phyloP scores from a whole-genome alignment of 2,888 invertebrate species.

The Acronicta leporina region DNA sequence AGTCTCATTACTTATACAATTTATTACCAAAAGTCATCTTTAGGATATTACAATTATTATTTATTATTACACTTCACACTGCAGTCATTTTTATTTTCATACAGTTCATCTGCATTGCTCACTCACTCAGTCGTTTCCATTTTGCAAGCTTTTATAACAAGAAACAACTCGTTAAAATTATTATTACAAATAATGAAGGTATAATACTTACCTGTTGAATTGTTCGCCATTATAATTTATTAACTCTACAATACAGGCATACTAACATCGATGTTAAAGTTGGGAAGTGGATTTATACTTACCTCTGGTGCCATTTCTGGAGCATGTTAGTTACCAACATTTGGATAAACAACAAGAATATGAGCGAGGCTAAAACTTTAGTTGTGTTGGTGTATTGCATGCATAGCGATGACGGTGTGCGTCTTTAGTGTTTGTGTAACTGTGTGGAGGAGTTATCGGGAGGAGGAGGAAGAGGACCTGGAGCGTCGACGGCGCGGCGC shows the following conservation, averaged over 20 bases:
- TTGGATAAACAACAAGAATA: constrained; percentile 28
- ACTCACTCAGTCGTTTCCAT: constrained; percentile 81
- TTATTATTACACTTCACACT: constrained; percentile 76
- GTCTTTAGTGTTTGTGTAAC: constrained; percentile 38
- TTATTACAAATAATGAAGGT: constrained; percentile 46
- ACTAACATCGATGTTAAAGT: constrained; percentile 24
- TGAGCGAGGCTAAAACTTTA: constrained; percentile 23
- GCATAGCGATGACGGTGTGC: constrained; percentile 42
- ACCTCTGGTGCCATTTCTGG: constrained; percentile 64
- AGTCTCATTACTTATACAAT: constrained; percentile 70
- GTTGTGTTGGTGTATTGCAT: constrained; percentile 41
- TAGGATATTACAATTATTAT: constrained; percentile 67
- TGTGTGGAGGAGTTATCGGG: constrained; percentile 84
- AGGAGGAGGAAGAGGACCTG: constrained; percentile 93
- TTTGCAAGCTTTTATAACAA: constrained; percentile 86
- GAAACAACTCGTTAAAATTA: constrained; percentile 72
- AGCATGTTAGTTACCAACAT: constrained; percentile 56
- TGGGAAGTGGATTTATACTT: constrained; percentile 61
- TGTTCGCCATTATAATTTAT: constrained; percentile 30
- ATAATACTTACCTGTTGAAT: constrained; percentile 66
- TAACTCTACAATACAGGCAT: constrained; percentile 29
- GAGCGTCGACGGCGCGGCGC: constrained; percentile 92
- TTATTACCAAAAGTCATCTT: constrained; percentile 72
- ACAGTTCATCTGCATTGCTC: constrained; percentile 72
- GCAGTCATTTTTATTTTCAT: constrained; percentile 57